Evolutionary conservation across 2,797 vertebrate species (phyloP), one percentile per base, ranked within the genome.

Genomic region (Crossoptilon crossoptilon): DNA sequence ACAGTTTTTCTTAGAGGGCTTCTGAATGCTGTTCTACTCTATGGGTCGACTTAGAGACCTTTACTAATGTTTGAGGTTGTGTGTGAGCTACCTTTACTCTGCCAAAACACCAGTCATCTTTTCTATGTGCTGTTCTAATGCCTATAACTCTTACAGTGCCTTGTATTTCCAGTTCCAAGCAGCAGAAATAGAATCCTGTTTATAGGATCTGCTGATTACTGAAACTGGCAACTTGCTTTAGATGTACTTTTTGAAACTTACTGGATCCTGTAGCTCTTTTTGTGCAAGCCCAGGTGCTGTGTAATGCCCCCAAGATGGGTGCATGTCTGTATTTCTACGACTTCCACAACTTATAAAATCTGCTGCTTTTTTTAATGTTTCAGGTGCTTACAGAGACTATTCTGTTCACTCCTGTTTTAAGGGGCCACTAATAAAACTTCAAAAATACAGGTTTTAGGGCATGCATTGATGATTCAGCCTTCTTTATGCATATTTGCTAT

Each of bases 231-330:
- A 56, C 53, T 73, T 70, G 11, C 22, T 74, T 79, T 51, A 71
- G 29, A 8, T 9, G 3, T 49, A 8, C 2, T 2, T 80, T 85
- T 79, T 19, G 56, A 86, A 46, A 59, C 10, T 37, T 11, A 10
- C 26, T 59, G 13, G 31, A 1, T 33, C 41, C 62, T 43, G 24
- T 67, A 59, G 11, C 19, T 77, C 22, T 55, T 91, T 31, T 41
- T 83, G 24, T 1, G 2, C 8, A 41, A 76, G 43, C 6, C 0
- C 1, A 0, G 11, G 53, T 68, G 12, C 31, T 31, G 7, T 26
- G 2, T 56, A 43, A 70, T 43, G 29, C 51, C 56, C 51, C 51
- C 15, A 10, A 29, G 51, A 53, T 29, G 26, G 51, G 9, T 53
- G 59, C 79, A 56, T 46, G 53, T 19, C n/a, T 80, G 9, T 8